These are phyloP conservation scores for Eubasilissa splendida DNA, from an alignment of 2,888 invertebrate genomes.

Conservation along the genomic window DNA sequence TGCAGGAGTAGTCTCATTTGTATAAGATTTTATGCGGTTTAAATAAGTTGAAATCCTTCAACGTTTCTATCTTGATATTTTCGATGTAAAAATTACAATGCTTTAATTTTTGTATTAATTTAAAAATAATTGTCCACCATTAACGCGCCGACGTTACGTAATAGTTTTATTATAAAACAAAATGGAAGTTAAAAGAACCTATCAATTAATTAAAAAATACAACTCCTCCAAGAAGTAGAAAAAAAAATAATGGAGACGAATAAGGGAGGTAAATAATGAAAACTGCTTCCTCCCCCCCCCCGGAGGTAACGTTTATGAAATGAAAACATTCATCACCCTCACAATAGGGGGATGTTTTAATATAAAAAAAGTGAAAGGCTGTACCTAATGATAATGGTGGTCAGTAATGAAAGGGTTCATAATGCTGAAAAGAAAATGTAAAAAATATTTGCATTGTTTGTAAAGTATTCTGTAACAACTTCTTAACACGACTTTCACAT, in stretches of 20 bases:
- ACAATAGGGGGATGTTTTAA: constrained; percentile 29
- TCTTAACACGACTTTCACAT: no score
- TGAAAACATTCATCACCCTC: constrained; percentile 38
- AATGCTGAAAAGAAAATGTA: constrained; percentile 23
- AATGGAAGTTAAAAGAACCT: background rate
- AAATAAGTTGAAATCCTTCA: no score
- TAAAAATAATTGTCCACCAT: no score
- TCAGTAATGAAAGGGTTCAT: constrained; percentile 34
- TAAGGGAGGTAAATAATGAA: background rate
- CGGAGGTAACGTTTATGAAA: constrained; percentile 6
- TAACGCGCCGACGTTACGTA: no score
- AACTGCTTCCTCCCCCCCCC: background rate
- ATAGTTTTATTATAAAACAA: background rate
- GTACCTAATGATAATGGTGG: constrained; percentile 39
- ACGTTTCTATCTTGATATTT: no score
- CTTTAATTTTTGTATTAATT: no score
- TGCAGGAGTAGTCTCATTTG: no score
- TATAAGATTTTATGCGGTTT: no score
- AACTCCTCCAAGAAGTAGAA: background rate
- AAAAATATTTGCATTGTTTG: constrained; percentile 19
- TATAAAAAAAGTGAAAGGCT: constrained; percentile 38
- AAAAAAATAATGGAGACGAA: background rate
- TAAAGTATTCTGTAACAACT: background rate
- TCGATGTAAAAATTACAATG: no score
- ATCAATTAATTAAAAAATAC: background rate